A percentile compares a stretch with the other conserved stretches of the same genome.
These are phyloP conservation scores for Sphyrna mokarran DNA, from an alignment of 2,113 vertebrate genomes.

Conservation along the genomic window DNA sequence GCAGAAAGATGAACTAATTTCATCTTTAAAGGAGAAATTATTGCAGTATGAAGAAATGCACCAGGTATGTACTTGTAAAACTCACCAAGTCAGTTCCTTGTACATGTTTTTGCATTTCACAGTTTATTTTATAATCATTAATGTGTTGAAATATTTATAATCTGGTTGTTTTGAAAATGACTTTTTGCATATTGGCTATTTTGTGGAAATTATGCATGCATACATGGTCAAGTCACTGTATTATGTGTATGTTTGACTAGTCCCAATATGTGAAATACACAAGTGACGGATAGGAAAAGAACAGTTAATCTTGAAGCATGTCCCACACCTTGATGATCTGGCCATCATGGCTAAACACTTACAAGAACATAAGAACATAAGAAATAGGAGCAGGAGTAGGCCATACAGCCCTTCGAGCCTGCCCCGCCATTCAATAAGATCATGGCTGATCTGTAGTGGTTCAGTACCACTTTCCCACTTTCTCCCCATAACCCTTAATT, in stretches of 20 bases:
- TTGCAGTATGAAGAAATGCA: neutral
- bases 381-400: too few species aligned
- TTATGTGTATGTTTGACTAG: neutral
- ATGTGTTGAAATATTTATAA: neutral
- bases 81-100: neutral
- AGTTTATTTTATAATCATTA: neutral
- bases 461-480: too few species aligned
- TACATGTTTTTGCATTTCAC: neutral
- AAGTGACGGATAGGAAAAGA: neutral
- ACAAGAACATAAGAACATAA: too few species aligned
- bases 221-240: neutral
- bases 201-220: neutral
- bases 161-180: neutral
- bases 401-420: too few species aligned
- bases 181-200: neutral
- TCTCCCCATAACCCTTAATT: too few species aligned
- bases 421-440: too few species aligned
- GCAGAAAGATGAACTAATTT: conserved; percentile 17
- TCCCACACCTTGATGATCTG: neutral
- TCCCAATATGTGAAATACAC: neutral
- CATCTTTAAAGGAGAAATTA: neutral
- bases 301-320: neutral
- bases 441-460: too few species aligned
- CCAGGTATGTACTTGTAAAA: neutral
- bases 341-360: neutral